Base-by-base conservation (phyloP, 2,888 invertebrate genomes). In the Enoplolaimus lenunculus region DNA sequence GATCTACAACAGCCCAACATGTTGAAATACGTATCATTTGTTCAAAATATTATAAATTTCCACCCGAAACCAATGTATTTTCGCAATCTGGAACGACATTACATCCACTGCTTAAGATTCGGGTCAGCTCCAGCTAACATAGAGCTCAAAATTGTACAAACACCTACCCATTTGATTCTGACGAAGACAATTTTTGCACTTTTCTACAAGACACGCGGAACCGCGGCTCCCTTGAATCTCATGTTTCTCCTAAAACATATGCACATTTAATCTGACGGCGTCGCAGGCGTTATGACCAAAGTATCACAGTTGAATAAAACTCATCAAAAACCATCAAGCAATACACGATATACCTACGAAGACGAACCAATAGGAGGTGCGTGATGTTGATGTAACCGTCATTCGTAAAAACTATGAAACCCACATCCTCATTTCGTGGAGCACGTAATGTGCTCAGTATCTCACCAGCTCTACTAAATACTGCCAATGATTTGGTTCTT, bases 151-250 rank as follows among this genome's bases (percentile, higher is more conserved):
- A n/a, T n/a, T n/a, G n/a, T n/a, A n/a, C n/a, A n/a, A n/a, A 62
- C 60, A 72, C 76, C 71, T 74, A 84, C 84, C 83, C 69, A 93
- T 86, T 71, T 88, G 88, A 77, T 91, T 93, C 80, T 92, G 90
- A 68, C 93, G 85, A 0, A 86, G 84, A 80, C 95, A 95, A 74
- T 93, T 84, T 83, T 93, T 93, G 81, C 95, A 95, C 81, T 93
- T 94, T 73, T 89, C 88, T 21, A 88, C 85, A 75, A 91, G 86
- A 80, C 92, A 89, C 21, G 89, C 89, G 74, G 88, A 86, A 0
- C 89, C 87, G 78, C 88, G 87, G 33, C 90, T 89, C 31, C 89
- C 88, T 78, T 88, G 88, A 66, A 88, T 86, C 0, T 88, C 87
- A 3, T 86, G 84, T 73, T 86, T 87, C 72, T 91, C 90, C 82